phyloP scores from a whole-genome alignment of 2,797 vertebrate species.

The Saxicola maurus region DNA sequence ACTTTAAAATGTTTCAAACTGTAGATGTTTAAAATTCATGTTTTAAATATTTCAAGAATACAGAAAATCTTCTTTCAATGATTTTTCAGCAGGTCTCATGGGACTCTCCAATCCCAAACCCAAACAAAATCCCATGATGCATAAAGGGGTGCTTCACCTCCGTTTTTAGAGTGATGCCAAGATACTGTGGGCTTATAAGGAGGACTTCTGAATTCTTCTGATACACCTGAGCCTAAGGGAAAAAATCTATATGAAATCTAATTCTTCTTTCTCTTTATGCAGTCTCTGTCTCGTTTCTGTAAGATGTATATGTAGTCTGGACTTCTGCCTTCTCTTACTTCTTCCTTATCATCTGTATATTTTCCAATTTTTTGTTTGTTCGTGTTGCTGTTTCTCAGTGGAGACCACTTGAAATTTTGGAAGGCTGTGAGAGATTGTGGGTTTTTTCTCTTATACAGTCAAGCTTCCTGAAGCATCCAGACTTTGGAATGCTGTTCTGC shows the following conservation, averaged over 20 bases:
- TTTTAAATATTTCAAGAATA: not conserved
- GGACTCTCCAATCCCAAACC: not conserved
- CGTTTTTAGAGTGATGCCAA: not conserved
- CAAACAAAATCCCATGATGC: not conserved
- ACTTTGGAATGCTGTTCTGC: not conserved
- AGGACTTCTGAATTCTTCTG: not conserved
- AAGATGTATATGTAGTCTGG: not conserved
- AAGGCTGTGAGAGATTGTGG: not conserved
- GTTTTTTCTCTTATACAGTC: not conserved
- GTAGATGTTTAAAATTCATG: not conserved
- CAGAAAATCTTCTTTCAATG: not conserved
- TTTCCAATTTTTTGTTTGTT: not conserved
- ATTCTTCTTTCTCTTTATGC: not conserved
- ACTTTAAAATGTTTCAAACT: not conserved
- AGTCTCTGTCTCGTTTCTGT: not conserved
- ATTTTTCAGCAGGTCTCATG: not conserved
- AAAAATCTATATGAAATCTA: not conserved
- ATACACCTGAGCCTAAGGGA: not conserved
- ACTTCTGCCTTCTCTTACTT: not conserved
- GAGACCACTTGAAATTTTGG: not conserved
- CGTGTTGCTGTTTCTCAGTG: not conserved
- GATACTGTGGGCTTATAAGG: not conserved
- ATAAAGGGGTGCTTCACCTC: not conserved
- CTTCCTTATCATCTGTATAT: not conserved
- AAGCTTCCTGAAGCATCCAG: not conserved